Evolutionary conservation across 92 coral and sea anemone species (phyloP), one percentile per base, ranked within the genome.

Genomic region (Bergia puertoricense): DNA sequence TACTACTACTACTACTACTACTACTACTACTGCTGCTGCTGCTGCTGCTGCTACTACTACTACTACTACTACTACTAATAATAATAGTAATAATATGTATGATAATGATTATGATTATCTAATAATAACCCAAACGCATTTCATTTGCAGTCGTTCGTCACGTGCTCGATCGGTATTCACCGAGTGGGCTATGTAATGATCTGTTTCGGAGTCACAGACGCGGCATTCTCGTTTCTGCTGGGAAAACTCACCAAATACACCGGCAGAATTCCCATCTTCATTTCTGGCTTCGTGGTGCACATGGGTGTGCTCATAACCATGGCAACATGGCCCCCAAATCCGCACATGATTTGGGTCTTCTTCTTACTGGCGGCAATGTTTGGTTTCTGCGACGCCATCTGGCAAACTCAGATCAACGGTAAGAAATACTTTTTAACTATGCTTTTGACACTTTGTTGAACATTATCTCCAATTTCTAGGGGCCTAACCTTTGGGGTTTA

Each of bases 331-430:
- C 89, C 83, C 30, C 98, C 99, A 18, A 89, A 93, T 88, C 89
- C 92, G 18, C 90, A 90, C 77, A 84, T 92, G 90, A 39, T 97
- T 67, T 95, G 97, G 96, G 95, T 97, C 78, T 96, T 88, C 77
- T 97, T 93, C 90, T 89, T 97, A n/a, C 74, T 95, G 57, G 98
- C 98, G 11, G 99, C 98, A 8, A 76, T 95, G 76, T 90, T 93
- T 90, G 99, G 99, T 9, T 97, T 94, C 88, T 94, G 98, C 82
- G 99, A 97, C 67, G 99, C 99, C 6, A 96, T 97, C 62, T 97
- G 99, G 99, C 99, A 97, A 81, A 97, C 99, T 1, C 99, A 97
- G 90, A 97, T 94, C 68, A 97, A 97, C 71, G 99, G 99, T 97
- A 89, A 91, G 95, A 50, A 40, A 54, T 22, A 62, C 30, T 0